Percentiles rank a stretch among this genome's conserved stretches.
phyloP scores from a whole-genome alignment of 2,888 invertebrate genomes.

The Caenorhabditis angaria region DNA sequence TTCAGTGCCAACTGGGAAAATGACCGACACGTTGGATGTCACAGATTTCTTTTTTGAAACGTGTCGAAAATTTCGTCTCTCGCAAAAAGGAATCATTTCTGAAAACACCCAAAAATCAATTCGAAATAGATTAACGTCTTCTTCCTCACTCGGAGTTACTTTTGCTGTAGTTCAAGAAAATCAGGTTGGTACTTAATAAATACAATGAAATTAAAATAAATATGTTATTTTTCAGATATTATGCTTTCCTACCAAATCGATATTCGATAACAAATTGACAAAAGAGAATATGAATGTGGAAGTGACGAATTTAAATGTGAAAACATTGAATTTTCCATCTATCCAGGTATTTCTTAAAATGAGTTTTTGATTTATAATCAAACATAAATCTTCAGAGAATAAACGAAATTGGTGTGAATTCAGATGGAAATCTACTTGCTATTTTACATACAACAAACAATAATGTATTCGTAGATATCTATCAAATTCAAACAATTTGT shows the following conservation, averaged over 20 bases:
- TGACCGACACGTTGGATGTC: constrained; percentile 30
- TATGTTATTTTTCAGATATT: constrained; percentile 25
- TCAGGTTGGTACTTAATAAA: constrained; percentile 4
- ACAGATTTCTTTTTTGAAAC: constrained; percentile 50
- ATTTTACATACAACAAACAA: constrained; percentile 40
- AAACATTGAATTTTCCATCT: constrained; percentile 17
- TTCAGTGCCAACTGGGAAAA: background rate
- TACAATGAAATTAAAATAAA: background rate
- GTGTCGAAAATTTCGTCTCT: constrained; percentile 48
- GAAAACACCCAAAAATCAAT: background rate
- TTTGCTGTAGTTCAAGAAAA: constrained; percentile 22
- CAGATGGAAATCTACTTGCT: constrained; percentile 54
- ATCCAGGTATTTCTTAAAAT: constrained; percentile 17
- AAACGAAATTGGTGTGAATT: constrained; percentile 42
- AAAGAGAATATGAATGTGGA: constrained; percentile 47
- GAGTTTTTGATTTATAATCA: background rate
- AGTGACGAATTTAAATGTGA: constrained; percentile 40
- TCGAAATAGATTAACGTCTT: constrained; percentile 21
- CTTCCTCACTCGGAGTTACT: constrained; percentile 33
- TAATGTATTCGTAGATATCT: constrained; percentile 58
- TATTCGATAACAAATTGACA: constrained; percentile 29
- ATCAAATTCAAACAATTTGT: constrained; percentile 36
- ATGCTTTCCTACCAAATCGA: constrained; percentile 29
- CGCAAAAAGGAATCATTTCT: constrained; percentile 4
- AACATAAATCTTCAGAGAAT: constrained; percentile 18